Evolutionary conservation across 2,113 vertebrate genomes (phyloP).

Genomic region (Chlorocebus sabaeus): DNA sequence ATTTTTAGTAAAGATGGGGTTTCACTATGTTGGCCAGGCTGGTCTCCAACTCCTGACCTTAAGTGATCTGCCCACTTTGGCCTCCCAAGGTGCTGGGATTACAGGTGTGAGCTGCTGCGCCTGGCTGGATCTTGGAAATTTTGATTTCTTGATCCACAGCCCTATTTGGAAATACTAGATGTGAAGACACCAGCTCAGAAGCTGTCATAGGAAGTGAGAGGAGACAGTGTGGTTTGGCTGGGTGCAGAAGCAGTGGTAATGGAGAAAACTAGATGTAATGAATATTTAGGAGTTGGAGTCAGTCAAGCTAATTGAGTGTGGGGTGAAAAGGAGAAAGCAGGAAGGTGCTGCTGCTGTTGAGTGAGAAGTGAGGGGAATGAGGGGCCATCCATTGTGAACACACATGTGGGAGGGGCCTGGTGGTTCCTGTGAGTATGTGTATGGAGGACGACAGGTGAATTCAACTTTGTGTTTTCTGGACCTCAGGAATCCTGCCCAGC

Average conservation of each 20-base stretch:
- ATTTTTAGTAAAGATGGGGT: no score
- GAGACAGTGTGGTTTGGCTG: background rate
- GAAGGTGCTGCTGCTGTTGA: background rate
- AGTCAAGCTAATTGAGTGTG: background rate
- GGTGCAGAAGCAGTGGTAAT: background rate
- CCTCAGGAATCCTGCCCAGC: background rate
- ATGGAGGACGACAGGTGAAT: background rate
- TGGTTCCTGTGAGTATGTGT: no score
- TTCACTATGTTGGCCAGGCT: no score
- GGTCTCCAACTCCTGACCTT: no score
- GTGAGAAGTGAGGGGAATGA: background rate
- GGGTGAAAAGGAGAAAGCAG: background rate
- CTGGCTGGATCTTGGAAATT: background rate
- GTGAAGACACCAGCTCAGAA: background rate
- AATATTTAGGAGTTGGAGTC: background rate
- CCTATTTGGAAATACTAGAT: background rate
- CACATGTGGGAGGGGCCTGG: no score
- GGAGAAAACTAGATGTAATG: background rate
- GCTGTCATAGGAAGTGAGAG: no score
- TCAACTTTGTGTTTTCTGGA: background rate
- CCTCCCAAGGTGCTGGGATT: no score
- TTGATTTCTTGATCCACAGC: background rate
- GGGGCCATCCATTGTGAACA: background rate
- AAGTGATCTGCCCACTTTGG: no score
- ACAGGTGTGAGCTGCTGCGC: no score